phyloP scores from a whole-genome alignment of 2,888 invertebrate species.

The Stenodema calcarata region DNA sequence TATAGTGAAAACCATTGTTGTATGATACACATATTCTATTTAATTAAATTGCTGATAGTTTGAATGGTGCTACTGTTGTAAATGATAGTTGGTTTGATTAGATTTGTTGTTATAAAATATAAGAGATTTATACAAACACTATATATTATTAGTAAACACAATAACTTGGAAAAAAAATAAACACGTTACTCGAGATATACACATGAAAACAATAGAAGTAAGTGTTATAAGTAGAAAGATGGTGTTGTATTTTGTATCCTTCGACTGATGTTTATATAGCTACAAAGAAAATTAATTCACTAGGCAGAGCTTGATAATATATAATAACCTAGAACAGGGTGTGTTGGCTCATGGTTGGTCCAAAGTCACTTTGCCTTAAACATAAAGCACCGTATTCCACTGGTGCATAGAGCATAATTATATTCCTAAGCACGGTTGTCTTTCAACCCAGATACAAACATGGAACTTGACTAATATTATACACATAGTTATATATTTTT shows the following conservation, averaged over 20 bases:
- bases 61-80: conserved; percentile 54
- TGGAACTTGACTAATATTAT: conserved; percentile 49
- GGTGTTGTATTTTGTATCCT: conserved; percentile 43
- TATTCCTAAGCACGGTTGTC: conserved; percentile 53
- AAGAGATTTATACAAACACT: conserved; percentile 40
- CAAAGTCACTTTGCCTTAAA: conserved; percentile 54
- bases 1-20: conserved; percentile 43
- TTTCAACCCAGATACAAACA: conserved; percentile 51
- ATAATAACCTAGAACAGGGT: conserved; percentile 52
- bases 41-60: conserved; percentile 47
- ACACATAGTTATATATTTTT: conserved; percentile 45
- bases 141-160: conserved; percentile 18
- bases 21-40: conserved; percentile 53
- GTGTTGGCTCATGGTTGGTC: conserved; percentile 54
- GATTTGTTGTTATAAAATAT: conserved; percentile 31
- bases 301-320: conserved; percentile 50
- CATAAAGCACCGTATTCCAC: conserved; percentile 28
- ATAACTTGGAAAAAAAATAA: conserved; percentile 15
- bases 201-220: conserved; percentile 19
- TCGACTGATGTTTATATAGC: conserved; percentile 40
- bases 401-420: conserved; percentile 41
- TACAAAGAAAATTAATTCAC: conserved; percentile 21
- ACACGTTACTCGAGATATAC: conserved; percentile 27
- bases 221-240: conserved; percentile 31
- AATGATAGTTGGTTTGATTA: conserved; percentile 51